These are phyloP conservation scores for Melieria omissa DNA, from an alignment of 2,888 invertebrate species.

Conservation along the genomic window DNA sequence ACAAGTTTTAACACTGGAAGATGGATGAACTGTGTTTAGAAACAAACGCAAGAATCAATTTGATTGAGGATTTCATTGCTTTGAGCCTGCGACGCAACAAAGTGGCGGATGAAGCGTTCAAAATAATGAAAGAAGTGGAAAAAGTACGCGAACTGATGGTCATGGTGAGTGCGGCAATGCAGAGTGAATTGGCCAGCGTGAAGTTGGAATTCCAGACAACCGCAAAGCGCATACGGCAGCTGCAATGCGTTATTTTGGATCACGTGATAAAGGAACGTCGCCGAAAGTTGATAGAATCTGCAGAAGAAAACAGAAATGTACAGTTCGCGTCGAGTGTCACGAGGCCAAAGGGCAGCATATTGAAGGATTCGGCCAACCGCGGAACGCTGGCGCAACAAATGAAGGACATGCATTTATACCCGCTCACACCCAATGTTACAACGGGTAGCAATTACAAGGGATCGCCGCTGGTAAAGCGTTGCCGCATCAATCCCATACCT, in stretches of 20 bases:
- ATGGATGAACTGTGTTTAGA: conserved; percentile 36
- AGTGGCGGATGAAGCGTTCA: conserved; percentile 42
- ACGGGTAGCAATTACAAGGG: conserved; percentile 49
- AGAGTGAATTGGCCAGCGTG: conserved; percentile 40
- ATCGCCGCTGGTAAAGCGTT: conserved; percentile 51
- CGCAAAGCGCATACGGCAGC: conserved; percentile 48
- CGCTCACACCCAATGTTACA: conserved; percentile 48
- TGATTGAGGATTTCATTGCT: conserved; percentile 48
- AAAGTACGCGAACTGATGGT: conserved; percentile 43
- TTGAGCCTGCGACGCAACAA: conserved; percentile 48
- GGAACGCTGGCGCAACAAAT: too few relatives aligned
- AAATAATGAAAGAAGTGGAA: conserved; percentile 35
- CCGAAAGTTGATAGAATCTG: conserved; percentile 31
- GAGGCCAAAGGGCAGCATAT: too few relatives aligned
- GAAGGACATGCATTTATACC: not conserved
- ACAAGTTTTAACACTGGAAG: not conserved
- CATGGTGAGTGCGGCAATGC: conserved; percentile 43
- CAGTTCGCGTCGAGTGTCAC: too few relatives aligned
- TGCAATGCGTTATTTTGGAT: conserved; percentile 44
- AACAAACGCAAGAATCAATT: conserved; percentile 41
- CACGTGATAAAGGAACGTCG: conserved; percentile 41
- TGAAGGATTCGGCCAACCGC: too few relatives aligned
- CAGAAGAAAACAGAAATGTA: not conserved
- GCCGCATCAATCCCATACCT: conserved; percentile 43
- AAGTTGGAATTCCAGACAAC: conserved; percentile 44